A percentile compares a stretch with the other conserved stretches of the same genome.
Evolutionary conservation across 2,888 invertebrate species (phyloP).

Genomic region (Gari tellinella): DNA sequence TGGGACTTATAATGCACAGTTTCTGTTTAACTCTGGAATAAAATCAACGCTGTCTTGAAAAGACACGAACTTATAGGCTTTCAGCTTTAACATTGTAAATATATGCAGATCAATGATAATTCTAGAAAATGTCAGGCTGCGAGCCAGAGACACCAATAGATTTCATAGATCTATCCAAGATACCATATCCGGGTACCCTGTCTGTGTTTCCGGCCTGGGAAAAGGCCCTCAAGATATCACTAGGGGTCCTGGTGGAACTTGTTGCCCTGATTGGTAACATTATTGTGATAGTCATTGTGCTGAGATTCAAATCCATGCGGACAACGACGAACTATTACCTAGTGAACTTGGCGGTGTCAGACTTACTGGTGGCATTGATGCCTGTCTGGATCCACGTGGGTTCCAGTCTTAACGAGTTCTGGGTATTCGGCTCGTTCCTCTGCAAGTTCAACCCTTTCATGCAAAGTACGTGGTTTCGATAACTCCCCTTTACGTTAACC

Average conservation of each 20-base stretch:
- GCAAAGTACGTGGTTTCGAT: slow-evolving; percentile 88
- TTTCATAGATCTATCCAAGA: slow-evolving; percentile 58
- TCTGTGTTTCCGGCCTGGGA: slow-evolving; percentile 67
- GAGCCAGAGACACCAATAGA: slow-evolving; percentile 19
- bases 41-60: too few relatives aligned
- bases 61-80: too few relatives aligned
- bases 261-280: slow-evolving; percentile 74
- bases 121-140: slow-evolving; percentile 84
- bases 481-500: too few relatives aligned
- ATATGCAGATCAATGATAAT: too few relatives aligned
- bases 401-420: slow-evolving; percentile 92
- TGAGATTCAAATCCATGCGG: slow-evolving; percentile 73
- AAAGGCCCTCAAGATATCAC: slow-evolving; percentile 65
- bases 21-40: too few relatives aligned
- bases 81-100: too few relatives aligned
- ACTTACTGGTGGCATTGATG: slow-evolving; percentile 83
- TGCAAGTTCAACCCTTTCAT: slow-evolving; percentile 92
- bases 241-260: slow-evolving; percentile 62
- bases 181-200: slow-evolving; percentile 56
- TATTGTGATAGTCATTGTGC: slow-evolving; percentile 73
- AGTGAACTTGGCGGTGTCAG: slow-evolving; percentile 79
- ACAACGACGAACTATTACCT: slow-evolving; percentile 82
- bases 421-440: slow-evolving; percentile 89
- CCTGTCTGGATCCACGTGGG: slow-evolving; percentile 92
- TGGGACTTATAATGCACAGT: too few relatives aligned